A percentile compares a stretch with the other conserved stretches of the same genome.
Evolutionary conservation across 2,797 vertebrate species (phyloP).

Genomic region (Microctenopoma stevenorrisi): DNA sequence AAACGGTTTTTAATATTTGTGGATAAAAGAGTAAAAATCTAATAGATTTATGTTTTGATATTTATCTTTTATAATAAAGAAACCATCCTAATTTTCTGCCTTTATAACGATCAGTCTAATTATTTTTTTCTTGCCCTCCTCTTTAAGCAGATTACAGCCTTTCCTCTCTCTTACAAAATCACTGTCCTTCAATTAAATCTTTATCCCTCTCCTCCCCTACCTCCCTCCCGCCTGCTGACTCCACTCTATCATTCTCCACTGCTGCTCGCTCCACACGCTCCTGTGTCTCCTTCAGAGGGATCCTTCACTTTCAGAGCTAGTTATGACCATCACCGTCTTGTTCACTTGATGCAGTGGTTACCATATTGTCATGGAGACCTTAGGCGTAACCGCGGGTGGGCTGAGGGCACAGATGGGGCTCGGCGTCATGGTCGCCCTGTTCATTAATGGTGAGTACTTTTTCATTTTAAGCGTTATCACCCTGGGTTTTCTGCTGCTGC

Average conservation of each 20-base stretch:
- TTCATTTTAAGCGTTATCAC: neutral
- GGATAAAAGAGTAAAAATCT: neutral
- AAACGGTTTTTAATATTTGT: neutral
- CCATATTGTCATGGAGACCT: constrained; percentile 37
- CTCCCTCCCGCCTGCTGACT: constrained; percentile 10
- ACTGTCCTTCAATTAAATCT: constrained; percentile 66
- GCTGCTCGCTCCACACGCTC: constrained; percentile 13
- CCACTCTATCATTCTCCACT: constrained; percentile 9
- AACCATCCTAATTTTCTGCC: too few species aligned
- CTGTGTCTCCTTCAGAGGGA: constrained; percentile 14
- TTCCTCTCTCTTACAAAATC: constrained; percentile 69
- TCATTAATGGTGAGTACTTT: constrained; percentile 60
- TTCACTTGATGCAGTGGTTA: constrained; percentile 16
- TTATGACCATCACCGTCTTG: neutral
- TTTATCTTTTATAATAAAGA: neutral
- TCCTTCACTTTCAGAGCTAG: fast-evolving
- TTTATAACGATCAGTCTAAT: neutral
- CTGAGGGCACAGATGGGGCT: neutral
- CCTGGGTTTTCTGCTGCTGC: neutral
- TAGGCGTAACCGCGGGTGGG: neutral
- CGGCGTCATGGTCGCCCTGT: constrained; percentile 18
- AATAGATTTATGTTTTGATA: too few species aligned
- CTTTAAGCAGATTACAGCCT: constrained; percentile 60
- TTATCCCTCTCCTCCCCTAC: constrained; percentile 58
- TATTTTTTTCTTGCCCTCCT: constrained; percentile 11